These are phyloP conservation scores for Spilarctia lutea DNA, from an alignment of 2,888 invertebrate genomes.

Conservation along the genomic window DNA sequence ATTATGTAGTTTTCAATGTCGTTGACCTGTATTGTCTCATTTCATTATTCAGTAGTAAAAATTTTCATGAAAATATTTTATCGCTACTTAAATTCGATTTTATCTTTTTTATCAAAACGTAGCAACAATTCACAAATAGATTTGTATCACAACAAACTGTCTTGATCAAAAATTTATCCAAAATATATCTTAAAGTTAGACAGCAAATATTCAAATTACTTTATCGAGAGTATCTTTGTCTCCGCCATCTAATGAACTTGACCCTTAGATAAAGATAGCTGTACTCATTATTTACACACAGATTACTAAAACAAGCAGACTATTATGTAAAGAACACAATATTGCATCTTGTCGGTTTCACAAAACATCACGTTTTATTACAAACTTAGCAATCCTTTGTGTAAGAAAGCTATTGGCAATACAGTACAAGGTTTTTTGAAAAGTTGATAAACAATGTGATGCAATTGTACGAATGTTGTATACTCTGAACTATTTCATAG, in stretches of 20 bases:
- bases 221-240: background rate
- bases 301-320: background rate
- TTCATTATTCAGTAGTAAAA: background rate
- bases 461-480: background rate
- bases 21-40: too few relatives aligned
- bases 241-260: background rate
- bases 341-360: constrained; percentile 13
- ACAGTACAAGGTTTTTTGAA: constrained; percentile 10
- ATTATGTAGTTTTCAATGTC: too few relatives aligned
- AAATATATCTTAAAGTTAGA: background rate
- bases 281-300: background rate
- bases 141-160: background rate
- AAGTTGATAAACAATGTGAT: constrained; percentile 4
- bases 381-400: constrained; percentile 13
- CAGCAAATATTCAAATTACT: background rate
- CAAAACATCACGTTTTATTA: constrained; percentile 12
- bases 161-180: background rate
- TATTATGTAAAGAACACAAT: constrained; percentile 4
- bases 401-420: constrained; percentile 10
- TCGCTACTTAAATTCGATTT: background rate
- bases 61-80: background rate
- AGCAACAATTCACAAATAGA: background rate
- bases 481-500: background rate
- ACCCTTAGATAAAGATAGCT: background rate
- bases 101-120: background rate